A percentile compares a stretch with the other conserved stretches of the same genome.
Conservation (phyloP, 2,113 vertebrate genomes). For the Sinosuthora webbiana region DNA sequence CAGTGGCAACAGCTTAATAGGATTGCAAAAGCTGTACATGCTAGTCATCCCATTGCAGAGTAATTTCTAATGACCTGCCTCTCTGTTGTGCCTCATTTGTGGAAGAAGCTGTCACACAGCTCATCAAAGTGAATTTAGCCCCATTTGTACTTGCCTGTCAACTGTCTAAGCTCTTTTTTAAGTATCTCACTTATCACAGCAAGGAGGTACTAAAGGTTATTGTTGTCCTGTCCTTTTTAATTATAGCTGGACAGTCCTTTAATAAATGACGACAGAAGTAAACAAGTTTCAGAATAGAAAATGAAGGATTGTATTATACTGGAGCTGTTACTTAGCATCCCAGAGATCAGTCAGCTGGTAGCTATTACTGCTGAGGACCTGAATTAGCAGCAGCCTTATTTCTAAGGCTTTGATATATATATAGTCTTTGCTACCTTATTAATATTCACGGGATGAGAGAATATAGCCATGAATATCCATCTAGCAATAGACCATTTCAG, state of each 20-base stretch:
- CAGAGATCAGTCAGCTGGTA: not conserved
- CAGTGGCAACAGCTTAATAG: not conserved
- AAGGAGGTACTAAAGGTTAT: slow-evolving; percentile 19
- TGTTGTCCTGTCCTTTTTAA: slow-evolving; percentile 40
- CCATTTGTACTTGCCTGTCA: slow-evolving; percentile 29
- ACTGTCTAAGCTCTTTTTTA: not conserved
- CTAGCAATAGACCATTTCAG: not conserved
- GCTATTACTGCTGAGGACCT: not conserved
- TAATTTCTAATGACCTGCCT: slow-evolving; percentile 10
- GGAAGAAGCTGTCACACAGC: not conserved
- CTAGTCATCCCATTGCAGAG: not conserved
- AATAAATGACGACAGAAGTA: slow-evolving; percentile 25
- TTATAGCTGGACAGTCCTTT: not conserved
- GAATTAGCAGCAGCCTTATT: not conserved
- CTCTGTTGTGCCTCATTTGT: not conserved
- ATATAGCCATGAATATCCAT: not conserved
- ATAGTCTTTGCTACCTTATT: not conserved
- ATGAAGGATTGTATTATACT: not conserved
- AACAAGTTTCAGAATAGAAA: slow-evolving; percentile 23
- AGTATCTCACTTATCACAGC: not conserved
- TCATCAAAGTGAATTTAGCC: slow-evolving; percentile 40
- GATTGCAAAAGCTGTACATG: not conserved
- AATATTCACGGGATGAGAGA: slow-evolving; percentile 7
- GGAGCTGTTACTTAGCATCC: not conserved
- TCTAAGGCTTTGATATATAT: not conserved